These are phyloP conservation scores for Mohoua ochrocephala DNA, from an alignment of 2,113 vertebrate species.

Conservation along the genomic window DNA sequence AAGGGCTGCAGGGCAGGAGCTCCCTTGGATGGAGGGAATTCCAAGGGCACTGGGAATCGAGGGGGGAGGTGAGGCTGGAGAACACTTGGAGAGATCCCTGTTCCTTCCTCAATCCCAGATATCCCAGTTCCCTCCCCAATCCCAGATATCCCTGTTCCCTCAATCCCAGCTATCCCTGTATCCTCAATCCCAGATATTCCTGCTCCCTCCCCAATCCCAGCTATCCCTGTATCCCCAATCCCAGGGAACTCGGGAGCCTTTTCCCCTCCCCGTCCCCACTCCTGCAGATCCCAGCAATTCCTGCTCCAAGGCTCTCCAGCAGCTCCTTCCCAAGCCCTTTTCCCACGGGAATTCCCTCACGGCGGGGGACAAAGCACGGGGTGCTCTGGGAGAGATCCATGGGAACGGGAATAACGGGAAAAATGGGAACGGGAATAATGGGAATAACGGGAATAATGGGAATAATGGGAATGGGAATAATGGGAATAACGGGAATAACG, in stretches of 20 bases:
- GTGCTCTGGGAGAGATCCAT: not conserved
- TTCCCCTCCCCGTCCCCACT: not conserved
- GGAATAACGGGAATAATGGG: not conserved
- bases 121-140: no score
- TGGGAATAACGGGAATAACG: not conserved
- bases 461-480: no score
- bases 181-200: no score
- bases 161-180: no score
- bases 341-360: not conserved
- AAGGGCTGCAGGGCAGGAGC: not conserved
- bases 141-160: no score
- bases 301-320: not conserved
- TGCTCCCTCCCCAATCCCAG: no score
- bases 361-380: not conserved
- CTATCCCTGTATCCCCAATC: no score
- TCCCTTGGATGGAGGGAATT: not conserved
- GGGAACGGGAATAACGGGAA: no score
- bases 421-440: no score
- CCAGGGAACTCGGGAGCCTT: not conserved
- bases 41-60: not conserved
- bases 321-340: not conserved
- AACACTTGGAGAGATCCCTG: no score
- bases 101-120: no score
- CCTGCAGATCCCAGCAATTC: not conserved
- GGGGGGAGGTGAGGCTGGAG: not conserved